These are phyloP conservation scores for Ceratitis capitata DNA, from an alignment of 1,140 invertebrate species.

Conservation along the genomic window DNA sequence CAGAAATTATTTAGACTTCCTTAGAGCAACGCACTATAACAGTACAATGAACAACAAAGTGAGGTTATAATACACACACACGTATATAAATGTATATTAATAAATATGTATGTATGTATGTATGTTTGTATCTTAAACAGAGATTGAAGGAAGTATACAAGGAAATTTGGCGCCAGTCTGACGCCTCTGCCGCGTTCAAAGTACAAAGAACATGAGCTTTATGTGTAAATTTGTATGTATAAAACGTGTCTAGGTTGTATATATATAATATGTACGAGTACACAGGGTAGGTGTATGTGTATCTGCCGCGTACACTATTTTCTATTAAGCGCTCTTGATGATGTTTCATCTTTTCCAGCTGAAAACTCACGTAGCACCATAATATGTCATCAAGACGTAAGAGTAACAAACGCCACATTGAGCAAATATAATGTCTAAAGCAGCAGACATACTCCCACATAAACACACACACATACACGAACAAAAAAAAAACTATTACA, in stretches of 20 bases:
- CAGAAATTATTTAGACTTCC: neutral
- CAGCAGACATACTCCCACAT: neutral
- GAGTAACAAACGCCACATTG: constrained; percentile 16
- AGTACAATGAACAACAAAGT: neutral
- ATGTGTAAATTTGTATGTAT: neutral
- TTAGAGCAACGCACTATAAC: neutral
- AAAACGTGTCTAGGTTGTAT: neutral
- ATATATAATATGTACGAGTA: neutral
- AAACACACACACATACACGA: neutral
- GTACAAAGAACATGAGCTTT: neutral
- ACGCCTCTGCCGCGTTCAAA: neutral
- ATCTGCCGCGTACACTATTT: neutral
- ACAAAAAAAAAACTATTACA: neutral
- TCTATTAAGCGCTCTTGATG: constrained; percentile 39
- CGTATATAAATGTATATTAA: neutral
- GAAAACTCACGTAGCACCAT: constrained; percentile 37
- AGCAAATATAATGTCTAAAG: constrained; percentile 25
- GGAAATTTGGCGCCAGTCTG: constrained; percentile 36
- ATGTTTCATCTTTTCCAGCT: constrained; percentile 40
- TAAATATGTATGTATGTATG: neutral
- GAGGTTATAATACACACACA: neutral
- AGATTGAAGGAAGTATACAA: neutral
- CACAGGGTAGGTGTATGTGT: neutral
- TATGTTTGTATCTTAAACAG: neutral
- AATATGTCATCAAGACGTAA: constrained; percentile 41